Conservation (phyloP, 2,797 vertebrate species). For the Oceanodroma leucorhoa region DNA sequence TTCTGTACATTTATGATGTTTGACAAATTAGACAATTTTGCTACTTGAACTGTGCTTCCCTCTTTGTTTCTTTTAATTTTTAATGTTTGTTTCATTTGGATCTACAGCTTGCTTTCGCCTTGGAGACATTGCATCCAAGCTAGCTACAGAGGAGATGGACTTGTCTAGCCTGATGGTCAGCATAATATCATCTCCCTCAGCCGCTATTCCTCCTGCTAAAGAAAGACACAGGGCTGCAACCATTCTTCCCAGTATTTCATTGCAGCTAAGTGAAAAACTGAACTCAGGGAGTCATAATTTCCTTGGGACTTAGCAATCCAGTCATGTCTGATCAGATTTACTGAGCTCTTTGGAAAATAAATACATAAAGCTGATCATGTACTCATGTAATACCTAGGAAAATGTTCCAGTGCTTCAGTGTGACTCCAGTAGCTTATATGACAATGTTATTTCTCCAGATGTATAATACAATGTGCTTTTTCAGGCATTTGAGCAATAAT, state of each 20-base stretch:
- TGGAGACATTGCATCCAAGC: not conserved
- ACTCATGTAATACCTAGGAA: not conserved
- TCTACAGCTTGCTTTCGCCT: not conserved
- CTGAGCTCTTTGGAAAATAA: constrained; percentile 1
- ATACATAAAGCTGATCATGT: not conserved
- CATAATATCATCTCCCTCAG: not conserved
- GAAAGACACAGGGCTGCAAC: not conserved
- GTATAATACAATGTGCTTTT: not conserved
- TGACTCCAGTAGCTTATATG: not conserved
- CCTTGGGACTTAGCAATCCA: not conserved
- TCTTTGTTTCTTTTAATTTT: not conserved
- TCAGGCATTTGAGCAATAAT: not conserved
- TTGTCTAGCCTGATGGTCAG: not conserved
- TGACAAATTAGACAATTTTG: not conserved
- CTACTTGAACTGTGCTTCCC: not conserved
- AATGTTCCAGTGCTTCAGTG: not conserved
- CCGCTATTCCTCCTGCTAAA: not conserved
- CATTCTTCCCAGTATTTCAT: not conserved
- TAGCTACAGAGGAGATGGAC: not conserved
- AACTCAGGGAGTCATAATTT: not conserved
- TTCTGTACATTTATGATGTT: not conserved
- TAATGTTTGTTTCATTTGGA: not conserved
- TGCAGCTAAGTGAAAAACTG: not conserved
- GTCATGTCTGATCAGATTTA: not conserved
- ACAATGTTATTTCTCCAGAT: not conserved